Conservation (phyloP, 37 sponge, comb jelly and placozoan genomes). For the Amphimedon queenslandica region DNA sequence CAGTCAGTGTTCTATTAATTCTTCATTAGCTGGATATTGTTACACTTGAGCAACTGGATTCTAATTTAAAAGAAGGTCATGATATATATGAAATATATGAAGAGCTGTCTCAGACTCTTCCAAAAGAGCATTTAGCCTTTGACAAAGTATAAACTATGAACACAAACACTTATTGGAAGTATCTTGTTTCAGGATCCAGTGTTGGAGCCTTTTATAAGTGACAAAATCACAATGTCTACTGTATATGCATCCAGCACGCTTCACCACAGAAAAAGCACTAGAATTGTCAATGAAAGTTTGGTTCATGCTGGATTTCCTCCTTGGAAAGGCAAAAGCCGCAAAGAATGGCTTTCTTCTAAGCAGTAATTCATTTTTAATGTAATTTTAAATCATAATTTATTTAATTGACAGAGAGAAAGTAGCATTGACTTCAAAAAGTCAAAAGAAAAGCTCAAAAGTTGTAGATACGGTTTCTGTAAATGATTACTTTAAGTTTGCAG, state of each 20-base stretch:
- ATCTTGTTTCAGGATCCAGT: slow-evolving; percentile 30
- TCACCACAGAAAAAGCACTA: slow-evolving; percentile 34
- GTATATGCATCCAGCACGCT: slow-evolving; percentile 55
- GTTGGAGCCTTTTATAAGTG: slow-evolving; percentile 32
- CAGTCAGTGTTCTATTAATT: slow-evolving; percentile 4
- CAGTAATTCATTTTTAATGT: too few relatives aligned
- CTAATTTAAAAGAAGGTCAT: slow-evolving; percentile 49
- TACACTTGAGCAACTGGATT: slow-evolving; percentile 60
- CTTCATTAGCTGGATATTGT: slow-evolving; percentile 9
- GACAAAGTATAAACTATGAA: slow-evolving; percentile 25
- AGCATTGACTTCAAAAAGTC: too few relatives aligned
- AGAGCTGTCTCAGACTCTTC: slow-evolving; percentile 64
- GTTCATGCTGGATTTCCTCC: slow-evolving; percentile 29
- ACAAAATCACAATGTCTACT: slow-evolving; percentile 30
- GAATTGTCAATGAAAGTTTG: slow-evolving; percentile 57
- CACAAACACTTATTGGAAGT: not conserved
- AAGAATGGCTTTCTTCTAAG: slow-evolving; percentile 68
- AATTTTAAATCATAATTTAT: too few relatives aligned
- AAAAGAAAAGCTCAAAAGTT: too few relatives aligned
- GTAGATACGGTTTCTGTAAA: too few relatives aligned
- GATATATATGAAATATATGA: slow-evolving; percentile 63
- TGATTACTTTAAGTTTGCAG: too few relatives aligned
- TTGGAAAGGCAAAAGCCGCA: slow-evolving; percentile 25
- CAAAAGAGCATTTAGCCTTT: slow-evolving; percentile 54
- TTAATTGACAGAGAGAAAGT: too few relatives aligned